These are phyloP conservation scores for Prunella himalayana DNA, from an alignment of 2,113 vertebrate genomes.

Conservation along the genomic window DNA sequence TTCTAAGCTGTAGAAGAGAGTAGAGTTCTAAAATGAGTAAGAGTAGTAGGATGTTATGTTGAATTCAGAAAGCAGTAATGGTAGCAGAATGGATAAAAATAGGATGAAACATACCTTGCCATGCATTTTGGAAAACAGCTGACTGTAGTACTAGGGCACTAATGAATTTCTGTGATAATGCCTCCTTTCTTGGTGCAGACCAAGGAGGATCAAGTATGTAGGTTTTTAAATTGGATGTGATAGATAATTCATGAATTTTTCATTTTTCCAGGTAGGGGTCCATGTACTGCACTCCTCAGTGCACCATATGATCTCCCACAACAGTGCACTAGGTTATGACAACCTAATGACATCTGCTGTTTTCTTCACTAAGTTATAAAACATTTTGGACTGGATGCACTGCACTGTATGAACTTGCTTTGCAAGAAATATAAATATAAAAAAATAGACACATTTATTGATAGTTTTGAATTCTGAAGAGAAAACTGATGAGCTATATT, in stretches of 20 bases:
- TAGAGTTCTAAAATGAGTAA: background rate
- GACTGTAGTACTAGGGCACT: background rate
- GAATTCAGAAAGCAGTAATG: background rate
- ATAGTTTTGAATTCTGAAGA: background rate
- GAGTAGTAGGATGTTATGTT: background rate
- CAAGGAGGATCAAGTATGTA: background rate
- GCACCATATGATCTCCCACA: background rate
- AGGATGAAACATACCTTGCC: background rate
- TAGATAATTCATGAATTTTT: background rate
- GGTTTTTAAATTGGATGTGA: background rate
- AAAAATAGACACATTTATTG: background rate
- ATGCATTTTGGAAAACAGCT: background rate
- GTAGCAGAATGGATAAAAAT: background rate
- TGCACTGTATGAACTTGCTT: background rate
- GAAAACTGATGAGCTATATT: background rate
- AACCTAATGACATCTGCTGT: background rate
- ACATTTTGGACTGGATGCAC: background rate
- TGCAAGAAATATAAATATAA: background rate
- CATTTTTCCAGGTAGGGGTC: background rate
- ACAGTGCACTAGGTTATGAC: background rate
- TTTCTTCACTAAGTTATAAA: background rate
- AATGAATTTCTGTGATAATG: background rate
- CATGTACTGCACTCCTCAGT: background rate
- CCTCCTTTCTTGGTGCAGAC: background rate
- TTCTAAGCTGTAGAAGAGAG: background rate